These are phyloP conservation scores for Seriola quinqueradiata DNA, from an alignment of 2,113 vertebrate genomes.

Conservation along the genomic window DNA sequence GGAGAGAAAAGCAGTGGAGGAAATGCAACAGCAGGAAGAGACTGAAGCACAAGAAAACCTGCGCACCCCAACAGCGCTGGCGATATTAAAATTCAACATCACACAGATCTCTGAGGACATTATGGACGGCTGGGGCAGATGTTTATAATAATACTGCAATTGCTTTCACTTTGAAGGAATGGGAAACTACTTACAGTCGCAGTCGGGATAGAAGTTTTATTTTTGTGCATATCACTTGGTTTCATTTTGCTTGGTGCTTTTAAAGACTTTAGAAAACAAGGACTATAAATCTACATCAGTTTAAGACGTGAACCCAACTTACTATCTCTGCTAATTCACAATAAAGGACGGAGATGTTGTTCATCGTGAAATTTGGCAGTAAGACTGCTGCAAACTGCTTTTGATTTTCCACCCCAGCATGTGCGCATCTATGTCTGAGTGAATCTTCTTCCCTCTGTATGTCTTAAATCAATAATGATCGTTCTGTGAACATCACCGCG, in stretches of 20 bases:
- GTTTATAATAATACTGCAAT: slow-evolving; percentile 67
- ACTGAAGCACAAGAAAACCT: slow-evolving; percentile 43
- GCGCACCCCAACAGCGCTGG: slow-evolving; percentile 31
- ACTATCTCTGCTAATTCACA: slow-evolving; percentile 51
- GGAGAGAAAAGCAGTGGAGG: slow-evolving; percentile 43
- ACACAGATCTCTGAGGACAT: slow-evolving; percentile 55
- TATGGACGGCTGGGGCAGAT: slow-evolving; percentile 55
- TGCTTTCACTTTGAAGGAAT: slow-evolving; percentile 52
- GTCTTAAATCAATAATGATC: slow-evolving; percentile 70
- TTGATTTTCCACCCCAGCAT: slow-evolving; percentile 33
- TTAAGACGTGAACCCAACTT: slow-evolving; percentile 26
- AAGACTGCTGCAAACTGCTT: slow-evolving; percentile 14
- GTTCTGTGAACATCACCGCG: slow-evolving; percentile 46
- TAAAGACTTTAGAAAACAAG: slow-evolving; percentile 27
- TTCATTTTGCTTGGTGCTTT: slow-evolving; percentile 40
- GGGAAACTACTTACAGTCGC: slow-evolving; percentile 33
- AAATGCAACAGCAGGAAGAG: slow-evolving; percentile 66
- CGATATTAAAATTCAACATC: slow-evolving; percentile 70
- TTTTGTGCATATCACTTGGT: slow-evolving; percentile 32
- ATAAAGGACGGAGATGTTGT: slow-evolving; percentile 32
- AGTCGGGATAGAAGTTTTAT: slow-evolving; percentile 37
- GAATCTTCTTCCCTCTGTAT: slow-evolving; percentile 31
- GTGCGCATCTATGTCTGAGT: slow-evolving; percentile 21
- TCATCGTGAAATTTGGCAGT: slow-evolving; percentile 48
- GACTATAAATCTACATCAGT: slow-evolving; percentile 39